phyloP scores from a whole-genome alignment of 2,888 invertebrate species.

The Tenthredo distinguenda region DNA sequence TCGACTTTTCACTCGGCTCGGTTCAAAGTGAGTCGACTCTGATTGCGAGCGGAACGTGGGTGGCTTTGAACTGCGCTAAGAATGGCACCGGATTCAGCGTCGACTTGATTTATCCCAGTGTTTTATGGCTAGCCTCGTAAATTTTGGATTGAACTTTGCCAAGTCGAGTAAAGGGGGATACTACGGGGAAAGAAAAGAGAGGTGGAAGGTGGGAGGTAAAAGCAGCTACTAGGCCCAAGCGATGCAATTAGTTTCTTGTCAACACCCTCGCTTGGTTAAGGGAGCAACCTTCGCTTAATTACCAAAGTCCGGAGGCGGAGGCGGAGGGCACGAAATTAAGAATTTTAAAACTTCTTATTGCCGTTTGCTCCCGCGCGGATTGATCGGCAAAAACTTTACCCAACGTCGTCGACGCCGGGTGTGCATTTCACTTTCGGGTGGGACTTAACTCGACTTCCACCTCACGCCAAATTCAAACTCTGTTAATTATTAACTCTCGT shows the following conservation, averaged over 20 bases:
- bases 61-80: conserved; percentile 42
- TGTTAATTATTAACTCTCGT: conserved; percentile 13
- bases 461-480: conserved; percentile 3
- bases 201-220: not conserved
- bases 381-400: conserved; percentile 40
- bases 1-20: conserved; percentile 38
- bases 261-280: conserved; percentile 51
- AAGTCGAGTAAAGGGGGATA: conserved; percentile 33
- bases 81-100: conserved; percentile 43
- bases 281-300: conserved; percentile 54
- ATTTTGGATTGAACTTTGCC: conserved; percentile 54
- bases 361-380: conserved; percentile 34
- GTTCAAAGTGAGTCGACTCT: conserved; percentile 18
- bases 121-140: conserved; percentile 53
- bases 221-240: conserved; percentile 49
- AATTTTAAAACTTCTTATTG: conserved; percentile 54
- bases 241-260: conserved; percentile 56
- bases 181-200: not conserved
- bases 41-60: not conserved
- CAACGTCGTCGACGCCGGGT: not conserved
- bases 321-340: conserved; percentile 54
- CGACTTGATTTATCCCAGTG: conserved; percentile 54
- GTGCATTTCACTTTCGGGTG: conserved; percentile 24
- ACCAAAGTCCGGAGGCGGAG: conserved; percentile 54
- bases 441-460: not conserved